Evolutionary conservation across 2,888 invertebrate genomes (phyloP), one percentile per base, ranked within the genome.

Genomic region (Globia sparganii): DNA sequence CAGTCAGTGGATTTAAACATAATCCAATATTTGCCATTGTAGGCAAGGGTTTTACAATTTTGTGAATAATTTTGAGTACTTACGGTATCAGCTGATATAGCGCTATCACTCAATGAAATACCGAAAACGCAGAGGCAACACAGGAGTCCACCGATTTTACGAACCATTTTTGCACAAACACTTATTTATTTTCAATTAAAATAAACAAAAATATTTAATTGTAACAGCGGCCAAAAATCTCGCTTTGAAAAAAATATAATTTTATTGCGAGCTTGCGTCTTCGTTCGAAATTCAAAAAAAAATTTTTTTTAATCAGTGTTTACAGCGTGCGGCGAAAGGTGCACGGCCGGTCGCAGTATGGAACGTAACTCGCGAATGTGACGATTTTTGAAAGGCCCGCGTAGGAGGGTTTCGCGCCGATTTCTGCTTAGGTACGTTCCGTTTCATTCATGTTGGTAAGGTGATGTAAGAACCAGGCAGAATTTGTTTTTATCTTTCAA

Each of bases 361-460:
- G 91, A 91, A 91, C 92, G 89, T 89, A 88, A 91, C 90, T 91
- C 89, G 92, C 91, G 92, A 93, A 93, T 94, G 95, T 94, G 91
- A 89, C 88, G 92, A 94, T 94, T 95, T 96, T 96, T 96, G 96
- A 96, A 96, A 96, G 96, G 96, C 96, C 95, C 96, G 96, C 96
- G 96, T 96, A 96, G 96, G 96, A 94, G 95, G 96, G 96, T 92
- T 95, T 95, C 94, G 93, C 96, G 96, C 95, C 92, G 90, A 93
- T 94, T 94, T 93, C 92, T 89, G 90, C 84, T 84, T 83, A 81
- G 95, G 95, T 95, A 81, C 95, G 95, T 95, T 95, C 91, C 94
- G 91, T 95, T 95, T 89, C 80, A 92, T 90, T 91, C 91, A 87
- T 58, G 62, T 37, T 43, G 31, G 15, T 61, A 31, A 21, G 13